Evolutionary conservation across 2,797 vertebrate species (phyloP).

Genomic region (Sebastes glaucus): DNA sequence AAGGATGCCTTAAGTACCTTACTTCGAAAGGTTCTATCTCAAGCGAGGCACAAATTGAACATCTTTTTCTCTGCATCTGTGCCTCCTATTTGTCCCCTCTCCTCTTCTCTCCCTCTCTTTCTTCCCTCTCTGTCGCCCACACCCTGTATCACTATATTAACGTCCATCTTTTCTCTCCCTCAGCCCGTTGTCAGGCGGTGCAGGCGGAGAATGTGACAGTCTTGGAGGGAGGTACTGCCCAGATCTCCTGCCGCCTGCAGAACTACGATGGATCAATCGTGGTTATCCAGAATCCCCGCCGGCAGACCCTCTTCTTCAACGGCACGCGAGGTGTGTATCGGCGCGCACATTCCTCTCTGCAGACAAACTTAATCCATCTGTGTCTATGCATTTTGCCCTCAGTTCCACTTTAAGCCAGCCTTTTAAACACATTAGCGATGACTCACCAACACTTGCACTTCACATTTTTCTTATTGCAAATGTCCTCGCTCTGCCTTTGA

Average conservation of each 20-base stretch:
- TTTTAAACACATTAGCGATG: constrained; percentile 54
- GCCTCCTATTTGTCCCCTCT: constrained; percentile 4
- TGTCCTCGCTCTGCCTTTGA: constrained; percentile 60
- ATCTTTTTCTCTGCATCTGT: constrained; percentile 19
- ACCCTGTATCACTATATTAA: constrained; percentile 13
- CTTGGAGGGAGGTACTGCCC: constrained; percentile 89
- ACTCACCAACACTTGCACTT: constrained; percentile 53
- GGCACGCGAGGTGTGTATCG: constrained; percentile 87
- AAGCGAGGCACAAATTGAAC: constrained; percentile 42
- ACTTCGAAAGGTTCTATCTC: constrained; percentile 61
- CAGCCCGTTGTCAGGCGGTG: constrained; percentile 88
- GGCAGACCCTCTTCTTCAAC: constrained; percentile 95
- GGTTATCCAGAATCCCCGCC: constrained; percentile 93
- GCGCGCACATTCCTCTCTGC: neutral
- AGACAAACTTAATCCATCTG: constrained; percentile 27
- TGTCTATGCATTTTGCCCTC: constrained; percentile 27
- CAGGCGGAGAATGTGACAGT: constrained; percentile 95
- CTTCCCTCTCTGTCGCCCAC: neutral
- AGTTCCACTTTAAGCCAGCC: constrained; percentile 42
- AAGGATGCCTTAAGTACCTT: constrained; percentile 59
- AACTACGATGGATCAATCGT: constrained; percentile 95
- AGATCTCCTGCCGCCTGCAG: constrained; percentile 92
- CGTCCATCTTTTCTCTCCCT: constrained; percentile 26
- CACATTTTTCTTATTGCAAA: constrained; percentile 52
- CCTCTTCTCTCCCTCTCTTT: neutral